Evolutionary conservation across 1,140 invertebrate genomes (phyloP), one percentile per base, ranked within the genome.

Genomic region (Galendromus occidentalis): DNA sequence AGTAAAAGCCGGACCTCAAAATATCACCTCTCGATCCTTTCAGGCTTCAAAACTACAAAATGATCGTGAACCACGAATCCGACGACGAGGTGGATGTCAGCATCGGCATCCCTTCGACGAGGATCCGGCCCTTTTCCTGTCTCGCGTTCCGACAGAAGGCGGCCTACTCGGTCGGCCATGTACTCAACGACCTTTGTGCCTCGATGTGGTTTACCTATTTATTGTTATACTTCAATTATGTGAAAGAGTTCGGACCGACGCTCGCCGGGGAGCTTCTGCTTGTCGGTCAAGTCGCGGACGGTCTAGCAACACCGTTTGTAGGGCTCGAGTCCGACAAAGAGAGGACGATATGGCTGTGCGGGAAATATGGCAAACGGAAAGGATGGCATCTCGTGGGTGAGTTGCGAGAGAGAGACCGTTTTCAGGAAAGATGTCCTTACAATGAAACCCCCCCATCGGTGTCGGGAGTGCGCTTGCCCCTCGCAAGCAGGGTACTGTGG

Each of bases 141-240:
- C 14, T 59, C 22, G 33, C 14, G 20, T 17, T 59, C 12, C 51
- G 51, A 5, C 69, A 67, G 22, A 75, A 73, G 64, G 44, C 85
- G 0, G 76, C 83, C 1, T 92, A 82, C 73, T 82, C 83, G 33
- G 78, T 87, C 68, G 88, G 88, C 0, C 93, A 97, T 78, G 82
- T 95, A 29, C 78, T 93, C 33, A 97, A 97, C 76, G 93, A 97
- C 78, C 81, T 96, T 6, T 92, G 88, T 77, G 88, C 91, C 39
- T 88, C 89, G 51, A 88, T 97, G 82, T 96, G 93, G 93, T 98
- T 97, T 74, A 91, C 88, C 0, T 98, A 97, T 77, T 78, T 94
- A n/a, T 79, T 97, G 69, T 83, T 96, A 20, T 97, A 84, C 76
- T 80, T 87, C 71, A 59, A 59, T 33, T 59, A 59, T 25, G 51